These are phyloP conservation scores for Laothoe populi DNA, from an alignment of 2,888 invertebrate genomes.

Conservation along the genomic window DNA sequence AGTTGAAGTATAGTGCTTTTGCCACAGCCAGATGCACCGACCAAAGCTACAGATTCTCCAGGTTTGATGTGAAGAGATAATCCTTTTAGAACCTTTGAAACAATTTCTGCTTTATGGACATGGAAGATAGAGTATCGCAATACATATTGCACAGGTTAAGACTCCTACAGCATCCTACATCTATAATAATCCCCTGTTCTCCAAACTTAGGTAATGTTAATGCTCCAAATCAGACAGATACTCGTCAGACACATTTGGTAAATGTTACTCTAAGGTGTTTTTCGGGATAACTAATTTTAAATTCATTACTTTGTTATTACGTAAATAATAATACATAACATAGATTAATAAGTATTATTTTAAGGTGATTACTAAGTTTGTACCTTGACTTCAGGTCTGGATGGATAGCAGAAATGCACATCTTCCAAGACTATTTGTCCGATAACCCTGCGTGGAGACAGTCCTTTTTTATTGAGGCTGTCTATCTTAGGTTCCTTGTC, in stretches of 20 bases:
- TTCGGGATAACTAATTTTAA: no score
- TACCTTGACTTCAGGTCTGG: slow-evolving; percentile 89
- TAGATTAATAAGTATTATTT: no score
- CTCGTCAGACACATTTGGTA: no score
- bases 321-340: no score
- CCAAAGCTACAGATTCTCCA: slow-evolving; percentile 90
- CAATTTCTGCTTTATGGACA: not conserved
- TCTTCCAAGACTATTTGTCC: slow-evolving; percentile 89
- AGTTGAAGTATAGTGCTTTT: slow-evolving; percentile 92
- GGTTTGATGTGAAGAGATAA: slow-evolving; percentile 86
- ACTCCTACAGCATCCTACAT: no score
- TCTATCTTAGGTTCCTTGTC: slow-evolving; percentile 90
- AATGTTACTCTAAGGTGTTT: no score
- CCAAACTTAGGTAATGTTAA: no score
- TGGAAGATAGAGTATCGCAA: not conserved
- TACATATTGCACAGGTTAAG: no score
- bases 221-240: no score
- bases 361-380: no score
- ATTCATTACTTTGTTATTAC: no score
- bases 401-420: slow-evolving; percentile 91
- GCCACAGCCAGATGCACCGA: slow-evolving; percentile 91
- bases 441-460: slow-evolving; percentile 81
- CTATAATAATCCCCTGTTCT: no score
- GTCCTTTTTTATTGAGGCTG: slow-evolving; percentile 86
- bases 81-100: slow-evolving; percentile 86